phyloP scores from a whole-genome alignment of 2,113 vertebrate species.

The Ursus arctos region DNA sequence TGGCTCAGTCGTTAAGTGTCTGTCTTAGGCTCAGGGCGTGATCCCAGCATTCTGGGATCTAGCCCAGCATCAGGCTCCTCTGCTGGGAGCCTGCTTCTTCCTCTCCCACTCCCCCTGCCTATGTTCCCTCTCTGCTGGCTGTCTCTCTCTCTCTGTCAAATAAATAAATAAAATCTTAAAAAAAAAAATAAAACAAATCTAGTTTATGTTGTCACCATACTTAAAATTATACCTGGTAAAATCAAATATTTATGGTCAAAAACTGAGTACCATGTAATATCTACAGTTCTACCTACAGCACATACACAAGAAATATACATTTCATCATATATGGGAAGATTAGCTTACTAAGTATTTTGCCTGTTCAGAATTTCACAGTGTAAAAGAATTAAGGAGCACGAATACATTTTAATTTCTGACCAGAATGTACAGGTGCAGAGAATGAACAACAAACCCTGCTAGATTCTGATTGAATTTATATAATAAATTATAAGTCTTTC shows the following conservation, averaged over 20 bases:
- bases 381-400: neutral
- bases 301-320: neutral
- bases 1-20: no score
- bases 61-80: no score
- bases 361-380: neutral
- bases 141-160: no score
- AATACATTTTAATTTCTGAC: neutral
- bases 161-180: no score
- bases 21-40: no score
- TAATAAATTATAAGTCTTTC: neutral
- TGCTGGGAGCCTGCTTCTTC: no score
- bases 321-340: neutral
- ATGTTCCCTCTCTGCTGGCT: no score
- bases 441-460: neutral
- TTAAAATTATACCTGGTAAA: neutral
- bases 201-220: neutral
- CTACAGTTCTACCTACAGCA: neutral
- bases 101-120: no score
- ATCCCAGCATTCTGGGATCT: no score
- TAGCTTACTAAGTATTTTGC: neutral
- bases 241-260: neutral
- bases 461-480: neutral
- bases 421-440: neutral
- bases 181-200: neutral
- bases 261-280: neutral